A percentile compares a stretch with the other conserved stretches of the same genome.
Conservation (phyloP, 2,113 vertebrate species). For the Labeo catla region DNA sequence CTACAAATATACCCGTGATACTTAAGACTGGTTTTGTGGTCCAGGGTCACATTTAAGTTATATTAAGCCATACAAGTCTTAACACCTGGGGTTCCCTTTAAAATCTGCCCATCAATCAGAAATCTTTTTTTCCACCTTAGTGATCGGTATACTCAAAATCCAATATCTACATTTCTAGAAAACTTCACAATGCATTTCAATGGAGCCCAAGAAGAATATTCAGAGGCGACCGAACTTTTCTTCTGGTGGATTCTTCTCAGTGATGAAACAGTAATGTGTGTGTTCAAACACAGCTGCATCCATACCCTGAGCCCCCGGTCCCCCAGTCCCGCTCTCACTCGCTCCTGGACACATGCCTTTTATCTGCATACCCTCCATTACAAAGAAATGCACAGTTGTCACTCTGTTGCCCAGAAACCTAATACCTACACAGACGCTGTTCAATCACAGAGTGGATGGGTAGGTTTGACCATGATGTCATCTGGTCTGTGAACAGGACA, state of each 20-base stretch:
- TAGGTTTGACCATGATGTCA: constrained; percentile 32
- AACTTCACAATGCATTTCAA: constrained; percentile 24
- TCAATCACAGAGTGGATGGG: constrained; percentile 56
- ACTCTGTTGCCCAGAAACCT: constrained; percentile 77
- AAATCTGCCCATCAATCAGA: background rate
- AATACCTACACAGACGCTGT: constrained; percentile 71
- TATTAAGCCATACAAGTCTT: too few relatives aligned
- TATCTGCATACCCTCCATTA: constrained; percentile 62
- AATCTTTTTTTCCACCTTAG: background rate
- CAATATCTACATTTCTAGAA: background rate
- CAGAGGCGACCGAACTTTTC: background rate
- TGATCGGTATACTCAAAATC: background rate
- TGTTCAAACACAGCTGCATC: constrained; percentile 76
- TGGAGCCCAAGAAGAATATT: background rate
- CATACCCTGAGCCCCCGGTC: constrained; percentile 29
- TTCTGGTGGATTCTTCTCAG: background rate
- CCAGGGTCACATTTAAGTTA: too few relatives aligned
- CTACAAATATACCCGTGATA: too few relatives aligned
- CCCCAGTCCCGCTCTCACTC: constrained; percentile 14
- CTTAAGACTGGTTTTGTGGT: too few relatives aligned
- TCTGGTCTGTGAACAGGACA: constrained; percentile 37
- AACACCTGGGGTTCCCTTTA: too few relatives aligned
- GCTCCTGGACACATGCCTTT: constrained; percentile 63
- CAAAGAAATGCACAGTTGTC: constrained; percentile 79
- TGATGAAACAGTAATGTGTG: constrained; percentile 61